These are phyloP conservation scores for Montipora efflorescens DNA, from an alignment of 64 coral and sea anemone genomes.

Conservation along the genomic window DNA sequence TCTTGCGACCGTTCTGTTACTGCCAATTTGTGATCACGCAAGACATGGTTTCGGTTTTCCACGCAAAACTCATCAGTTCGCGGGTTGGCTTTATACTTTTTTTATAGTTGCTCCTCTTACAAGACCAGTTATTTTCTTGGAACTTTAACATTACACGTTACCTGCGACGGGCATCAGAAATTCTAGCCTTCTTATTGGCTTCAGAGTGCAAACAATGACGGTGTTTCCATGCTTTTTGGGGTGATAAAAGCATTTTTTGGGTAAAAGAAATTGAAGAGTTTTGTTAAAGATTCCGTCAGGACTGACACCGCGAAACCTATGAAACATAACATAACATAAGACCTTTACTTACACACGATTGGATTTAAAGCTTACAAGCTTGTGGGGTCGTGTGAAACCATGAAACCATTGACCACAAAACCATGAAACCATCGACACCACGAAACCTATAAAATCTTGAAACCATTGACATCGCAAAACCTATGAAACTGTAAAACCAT, in stretches of 20 bases:
- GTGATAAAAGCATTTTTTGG: conserved; percentile 6
- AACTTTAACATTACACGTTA: neutral
- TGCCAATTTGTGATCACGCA: neutral
- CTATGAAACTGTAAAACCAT: no score
- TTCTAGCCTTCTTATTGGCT: neutral
- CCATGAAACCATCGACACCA: no score
- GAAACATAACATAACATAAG: no score
- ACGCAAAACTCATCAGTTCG: neutral
- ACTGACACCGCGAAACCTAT: neutral
- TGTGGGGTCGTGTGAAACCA: no score
- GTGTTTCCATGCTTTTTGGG: conserved; percentile 3
- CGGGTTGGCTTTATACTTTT: neutral
- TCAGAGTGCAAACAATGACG: conserved; percentile 5
- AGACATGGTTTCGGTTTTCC: neutral
- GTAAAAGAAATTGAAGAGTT: neutral
- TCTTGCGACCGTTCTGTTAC: neutral
- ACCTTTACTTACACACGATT: no score
- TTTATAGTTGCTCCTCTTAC: neutral
- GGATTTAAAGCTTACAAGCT: no score
- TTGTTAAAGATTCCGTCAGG: conserved; percentile 5
- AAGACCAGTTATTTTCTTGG: conserved; percentile 5
- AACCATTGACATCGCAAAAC: no score
- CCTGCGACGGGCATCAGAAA: neutral
- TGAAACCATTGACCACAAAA: no score
- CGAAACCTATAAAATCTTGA: no score